phyloP scores from a whole-genome alignment of 2,888 invertebrate genomes.

The Strigamia transsilvanica region DNA sequence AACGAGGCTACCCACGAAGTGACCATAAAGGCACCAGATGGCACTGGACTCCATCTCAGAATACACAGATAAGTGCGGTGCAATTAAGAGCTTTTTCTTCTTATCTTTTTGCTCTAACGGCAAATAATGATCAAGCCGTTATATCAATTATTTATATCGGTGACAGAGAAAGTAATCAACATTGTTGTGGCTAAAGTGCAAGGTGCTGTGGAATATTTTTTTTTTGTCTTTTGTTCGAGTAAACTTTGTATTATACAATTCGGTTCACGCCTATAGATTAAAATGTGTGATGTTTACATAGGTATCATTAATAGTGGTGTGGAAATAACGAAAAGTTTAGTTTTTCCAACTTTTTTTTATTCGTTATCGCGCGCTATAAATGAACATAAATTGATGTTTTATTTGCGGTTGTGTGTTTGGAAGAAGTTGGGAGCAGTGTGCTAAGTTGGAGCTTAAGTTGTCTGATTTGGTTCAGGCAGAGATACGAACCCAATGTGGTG shows the following conservation, averaged over 20 bases:
- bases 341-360: neutral
- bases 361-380: neutral
- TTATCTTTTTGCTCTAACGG: constrained; percentile 36
- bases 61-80: constrained; percentile 46
- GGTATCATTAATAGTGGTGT: neutral
- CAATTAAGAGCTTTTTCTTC: constrained; percentile 45
- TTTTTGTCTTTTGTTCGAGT: neutral
- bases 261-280: neutral
- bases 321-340: neutral
- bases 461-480: constrained; percentile 9
- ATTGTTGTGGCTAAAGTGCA: constrained; percentile 27
- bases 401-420: neutral
- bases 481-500: constrained; percentile 30
- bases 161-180: constrained; percentile 32
- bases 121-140: constrained; percentile 28
- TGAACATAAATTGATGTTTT: constrained; percentile 32
- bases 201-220: constrained; percentile 19
- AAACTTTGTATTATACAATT: neutral
- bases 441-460: constrained; percentile 28
- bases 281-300: neutral
- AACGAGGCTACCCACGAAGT: constrained; percentile 47
- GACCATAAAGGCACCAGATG: constrained; percentile 47
- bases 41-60: constrained; percentile 46
- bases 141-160: constrained; percentile 43
- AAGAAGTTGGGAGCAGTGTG: constrained; percentile 14